Evolutionary conservation across 2,797 vertebrate genomes (phyloP).

Genomic region (Phaenicophaeus curvirostris): DNA sequence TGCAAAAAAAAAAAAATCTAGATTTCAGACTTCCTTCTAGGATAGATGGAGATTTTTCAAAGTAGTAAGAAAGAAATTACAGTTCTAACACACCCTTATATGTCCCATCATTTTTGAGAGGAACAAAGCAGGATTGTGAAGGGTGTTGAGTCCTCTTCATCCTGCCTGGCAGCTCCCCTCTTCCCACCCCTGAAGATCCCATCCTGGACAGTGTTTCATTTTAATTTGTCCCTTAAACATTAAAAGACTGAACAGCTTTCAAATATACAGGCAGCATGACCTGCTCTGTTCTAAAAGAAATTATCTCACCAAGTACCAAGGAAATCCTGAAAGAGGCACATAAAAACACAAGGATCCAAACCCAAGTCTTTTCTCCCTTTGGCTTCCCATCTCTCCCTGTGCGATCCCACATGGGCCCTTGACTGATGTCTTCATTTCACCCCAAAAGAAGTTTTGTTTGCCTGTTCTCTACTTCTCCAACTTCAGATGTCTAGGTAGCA

Average conservation of each 20-base stretch:
- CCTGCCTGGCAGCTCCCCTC: not conserved
- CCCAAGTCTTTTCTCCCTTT: not conserved
- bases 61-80: not conserved
- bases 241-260: not conserved
- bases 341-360: not conserved
- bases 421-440: not conserved
- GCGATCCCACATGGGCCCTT: not conserved
- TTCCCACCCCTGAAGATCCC: not conserved
- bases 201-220: not conserved
- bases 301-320: not conserved
- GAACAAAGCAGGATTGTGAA: not conserved
- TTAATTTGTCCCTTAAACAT: not conserved
- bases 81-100: not conserved
- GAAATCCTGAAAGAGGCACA: not conserved
- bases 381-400: not conserved
- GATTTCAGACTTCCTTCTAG: not conserved
- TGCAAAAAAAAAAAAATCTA: not conserved
- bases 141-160: accelerated
- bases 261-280: not conserved
- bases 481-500: not conserved
- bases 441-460: not conserved
- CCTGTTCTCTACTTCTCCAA: not conserved
- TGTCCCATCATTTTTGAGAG: not conserved
- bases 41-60: not conserved
- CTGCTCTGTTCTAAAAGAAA: not conserved